Conservation (phyloP, 1,140 invertebrate species). For the Radopholus similis region DNA sequence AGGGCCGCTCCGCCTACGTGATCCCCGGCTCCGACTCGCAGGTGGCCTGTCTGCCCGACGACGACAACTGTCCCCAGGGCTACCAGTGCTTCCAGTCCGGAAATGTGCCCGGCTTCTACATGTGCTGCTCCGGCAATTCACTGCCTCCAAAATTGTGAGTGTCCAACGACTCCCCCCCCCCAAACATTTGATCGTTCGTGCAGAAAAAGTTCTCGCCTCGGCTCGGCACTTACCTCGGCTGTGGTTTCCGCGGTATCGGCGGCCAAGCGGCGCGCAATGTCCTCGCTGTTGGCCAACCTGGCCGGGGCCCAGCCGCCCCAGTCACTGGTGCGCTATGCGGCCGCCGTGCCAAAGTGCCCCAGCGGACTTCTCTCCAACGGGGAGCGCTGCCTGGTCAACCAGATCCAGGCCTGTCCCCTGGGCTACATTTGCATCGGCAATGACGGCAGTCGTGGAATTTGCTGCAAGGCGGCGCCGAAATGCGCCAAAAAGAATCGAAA, state of each 20-base stretch:
- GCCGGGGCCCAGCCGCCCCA: slow-evolving; percentile 2
- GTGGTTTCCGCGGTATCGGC: slow-evolving; percentile 7
- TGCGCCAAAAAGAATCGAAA: slow-evolving; percentile 38
- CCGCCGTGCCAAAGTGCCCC: slow-evolving; percentile 42
- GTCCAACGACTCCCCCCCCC: slow-evolving; percentile 7
- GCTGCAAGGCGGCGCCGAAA: slow-evolving; percentile 53
- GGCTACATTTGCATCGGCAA: slow-evolving; percentile 50
- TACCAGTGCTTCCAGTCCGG: slow-evolving; percentile 47
- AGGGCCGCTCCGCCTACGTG: slow-evolving; percentile 47
- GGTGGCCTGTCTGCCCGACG: slow-evolving; percentile 54
- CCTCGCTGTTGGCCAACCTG: slow-evolving; percentile 9
- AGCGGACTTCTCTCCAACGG: slow-evolving; percentile 44
- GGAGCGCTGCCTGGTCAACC: slow-evolving; percentile 46
- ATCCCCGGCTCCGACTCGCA: slow-evolving; percentile 57
- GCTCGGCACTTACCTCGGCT: slow-evolving; percentile 13
- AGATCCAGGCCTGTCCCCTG: slow-evolving; percentile 45
- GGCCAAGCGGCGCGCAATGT: slow-evolving; percentile 13
- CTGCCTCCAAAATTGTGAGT: background rate
- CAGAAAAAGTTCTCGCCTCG: slow-evolving; percentile 11
- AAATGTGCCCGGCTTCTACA: slow-evolving; percentile 55
- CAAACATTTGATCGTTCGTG: slow-evolving; percentile 1
- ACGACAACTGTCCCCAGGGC: slow-evolving; percentile 44
- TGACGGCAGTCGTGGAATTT: slow-evolving; percentile 35
- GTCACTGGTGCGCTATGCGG: background rate
- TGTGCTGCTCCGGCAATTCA: slow-evolving; percentile 49